phyloP scores from a whole-genome alignment of 2,113 vertebrate genomes.

The Thamnaconus septentrionalis region DNA sequence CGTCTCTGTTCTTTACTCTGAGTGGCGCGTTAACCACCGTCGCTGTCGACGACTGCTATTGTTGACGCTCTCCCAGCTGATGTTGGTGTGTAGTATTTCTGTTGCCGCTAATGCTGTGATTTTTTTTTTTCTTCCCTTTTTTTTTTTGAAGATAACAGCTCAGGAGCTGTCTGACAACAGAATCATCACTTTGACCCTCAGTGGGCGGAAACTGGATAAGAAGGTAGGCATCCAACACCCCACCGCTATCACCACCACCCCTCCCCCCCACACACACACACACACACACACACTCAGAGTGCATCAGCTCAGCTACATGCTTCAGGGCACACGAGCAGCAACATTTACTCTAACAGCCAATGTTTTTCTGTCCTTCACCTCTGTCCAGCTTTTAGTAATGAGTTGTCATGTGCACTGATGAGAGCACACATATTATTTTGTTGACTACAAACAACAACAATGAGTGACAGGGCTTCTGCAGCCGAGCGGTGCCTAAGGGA shows the following conservation, averaged over 20 bases:
- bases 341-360: slow-evolving; percentile 17
- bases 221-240: slow-evolving; percentile 79
- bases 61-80: slow-evolving; percentile 5
- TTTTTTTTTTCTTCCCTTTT: neutral
- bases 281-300: slow-evolving; percentile 8
- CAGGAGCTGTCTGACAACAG: slow-evolving; percentile 98
- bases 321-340: slow-evolving; percentile 21
- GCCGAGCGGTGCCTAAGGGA: too few relatives aligned
- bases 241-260: too few relatives aligned
- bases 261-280: neutral
- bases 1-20: neutral
- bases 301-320: neutral
- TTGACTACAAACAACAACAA: too few relatives aligned
- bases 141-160: slow-evolving; percentile 85
- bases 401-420: too few relatives aligned
- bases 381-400: slow-evolving; percentile 13
- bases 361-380: slow-evolving; percentile 27
- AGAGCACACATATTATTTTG: too few relatives aligned
- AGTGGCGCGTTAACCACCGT: neutral
- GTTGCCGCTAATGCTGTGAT: slow-evolving; percentile 26
- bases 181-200: slow-evolving; percentile 93
- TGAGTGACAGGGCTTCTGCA: too few relatives aligned
- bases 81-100: slow-evolving; percentile 8
- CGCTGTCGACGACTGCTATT: neutral
- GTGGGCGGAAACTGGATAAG: slow-evolving; percentile 95